Evolutionary conservation across 2,113 vertebrate species (phyloP), one percentile per base, ranked within the genome.

Genomic region (Pan paniscus): DNA sequence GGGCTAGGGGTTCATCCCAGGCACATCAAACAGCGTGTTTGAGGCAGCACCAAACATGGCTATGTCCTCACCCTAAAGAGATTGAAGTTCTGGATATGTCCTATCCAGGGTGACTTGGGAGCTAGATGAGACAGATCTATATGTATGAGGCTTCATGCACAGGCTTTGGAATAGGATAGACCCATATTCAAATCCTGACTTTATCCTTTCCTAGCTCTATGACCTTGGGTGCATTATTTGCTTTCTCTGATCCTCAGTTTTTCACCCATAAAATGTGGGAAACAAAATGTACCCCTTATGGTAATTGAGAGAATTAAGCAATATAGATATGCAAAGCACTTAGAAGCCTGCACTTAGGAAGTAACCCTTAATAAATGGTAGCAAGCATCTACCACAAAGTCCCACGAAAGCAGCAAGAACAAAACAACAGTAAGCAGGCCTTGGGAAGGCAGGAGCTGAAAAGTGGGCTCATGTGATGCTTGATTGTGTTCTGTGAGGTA

Each of bases 191-290:
- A 25, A 96, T 64, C 43, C 22, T 73, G 46, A 38, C 59, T 94
- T 85, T 32, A 61, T 95, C 14, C 38, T 96, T 89, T 95, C 40
- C 72, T 75, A 90, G 50, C 40, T 94, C 72, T 95, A 35, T 59
- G 70, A 79, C 78, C 46, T 89, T 85, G 55, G 72, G n/a, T 14
- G 38, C 95, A 61, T 76, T 48, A 93, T 83, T 94, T 83, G 32
- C 68, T 90, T 84, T 81, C 61, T 95, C 27, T 93, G n/a, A 86
- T 90, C 48, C 43, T 89, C 87, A 68, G 32, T 82, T 93, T 95
- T 97, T 73, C 14, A 75, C 32, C 32, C 64, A 81, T 83, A 90
- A 92, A 88, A 59, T 92, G n/a, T 86, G 43, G 40, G 38, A 87
- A 87, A 64, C 86, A 50, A 17, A 85, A 87, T 46, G 8, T 89